phyloP scores from a whole-genome alignment of 2,113 vertebrate genomes.

The Carassius auratus region DNA sequence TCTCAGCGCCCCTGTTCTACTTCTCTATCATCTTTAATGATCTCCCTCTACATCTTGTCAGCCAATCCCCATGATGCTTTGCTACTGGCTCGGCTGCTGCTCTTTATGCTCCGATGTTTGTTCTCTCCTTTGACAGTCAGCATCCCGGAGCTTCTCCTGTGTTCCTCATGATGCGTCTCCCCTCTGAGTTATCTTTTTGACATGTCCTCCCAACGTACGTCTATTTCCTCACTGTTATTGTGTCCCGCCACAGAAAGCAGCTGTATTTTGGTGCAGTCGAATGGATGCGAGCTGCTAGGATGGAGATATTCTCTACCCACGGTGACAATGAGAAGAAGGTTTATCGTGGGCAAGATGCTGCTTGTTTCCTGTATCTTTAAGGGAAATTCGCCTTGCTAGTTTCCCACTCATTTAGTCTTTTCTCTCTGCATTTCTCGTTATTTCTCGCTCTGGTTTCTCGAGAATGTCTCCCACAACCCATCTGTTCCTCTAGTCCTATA shows the following conservation, averaged over 20 bases:
- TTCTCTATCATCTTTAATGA: constrained; percentile 37
- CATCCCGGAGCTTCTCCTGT: background rate
- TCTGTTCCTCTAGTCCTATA: constrained; percentile 52
- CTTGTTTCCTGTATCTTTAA: constrained; percentile 49
- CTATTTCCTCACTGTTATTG: constrained; percentile 6
- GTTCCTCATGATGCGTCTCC: background rate
- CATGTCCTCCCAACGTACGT: background rate
- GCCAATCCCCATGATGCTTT: constrained; percentile 1
- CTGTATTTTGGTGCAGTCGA: background rate
- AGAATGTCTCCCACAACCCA: constrained; percentile 56
- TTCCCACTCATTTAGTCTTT: constrained; percentile 41
- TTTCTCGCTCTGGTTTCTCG: constrained; percentile 39
- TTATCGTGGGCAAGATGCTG: constrained; percentile 13
- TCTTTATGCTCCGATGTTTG: background rate
- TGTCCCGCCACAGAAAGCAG: background rate
- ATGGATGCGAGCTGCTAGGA: background rate
- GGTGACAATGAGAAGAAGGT: constrained; percentile 13
- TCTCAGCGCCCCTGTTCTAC: background rate
- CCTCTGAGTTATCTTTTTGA: background rate
- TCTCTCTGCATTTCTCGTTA: constrained; percentile 22
- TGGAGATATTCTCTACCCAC: constrained; percentile 12
- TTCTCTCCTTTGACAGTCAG: constrained; percentile 32
- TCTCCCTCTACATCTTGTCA: constrained; percentile 30
- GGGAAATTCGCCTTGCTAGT: constrained; percentile 29
- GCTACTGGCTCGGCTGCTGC: background rate